Conservation (phyloP, 2,888 invertebrate species). For the Erebia aethiops region DNA sequence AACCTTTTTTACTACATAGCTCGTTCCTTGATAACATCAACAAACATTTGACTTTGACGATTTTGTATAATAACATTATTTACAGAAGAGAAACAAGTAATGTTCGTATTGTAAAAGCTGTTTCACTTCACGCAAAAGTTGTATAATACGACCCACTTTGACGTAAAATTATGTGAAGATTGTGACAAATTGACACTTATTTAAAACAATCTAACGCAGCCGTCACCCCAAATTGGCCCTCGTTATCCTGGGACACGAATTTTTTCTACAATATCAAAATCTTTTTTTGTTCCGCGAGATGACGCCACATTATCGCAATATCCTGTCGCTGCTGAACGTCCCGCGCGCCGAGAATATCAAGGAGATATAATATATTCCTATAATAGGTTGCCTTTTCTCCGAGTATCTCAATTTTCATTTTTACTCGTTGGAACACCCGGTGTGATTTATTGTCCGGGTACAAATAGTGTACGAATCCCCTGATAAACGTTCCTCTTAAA, state of each 20-base stretch:
- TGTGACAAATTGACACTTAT: slow-evolving; percentile 26
- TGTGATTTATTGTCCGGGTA: slow-evolving; percentile 62
- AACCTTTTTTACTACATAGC: too few relatives aligned
- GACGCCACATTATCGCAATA: slow-evolving; percentile 78
- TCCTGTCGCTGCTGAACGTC: slow-evolving; percentile 73
- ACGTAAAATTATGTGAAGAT: slow-evolving; percentile 7
- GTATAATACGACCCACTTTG: not conserved
- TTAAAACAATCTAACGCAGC: slow-evolving; percentile 25
- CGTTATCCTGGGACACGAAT: slow-evolving; percentile 24
- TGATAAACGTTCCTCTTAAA: slow-evolving; percentile 14
- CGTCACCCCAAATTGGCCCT: slow-evolving; percentile 20
- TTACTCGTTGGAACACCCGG: slow-evolving; percentile 77
- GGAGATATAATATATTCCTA: slow-evolving; percentile 75
- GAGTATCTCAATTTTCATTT: slow-evolving; percentile 82
- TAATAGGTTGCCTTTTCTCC: slow-evolving; percentile 78
- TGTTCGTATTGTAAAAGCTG: not conserved
- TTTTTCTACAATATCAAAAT: slow-evolving; percentile 62
- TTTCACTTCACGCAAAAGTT: not conserved
- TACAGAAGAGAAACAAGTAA: too few relatives aligned
- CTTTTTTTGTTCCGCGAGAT: slow-evolving; percentile 67
- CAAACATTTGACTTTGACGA: too few relatives aligned
- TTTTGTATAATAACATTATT: too few relatives aligned
- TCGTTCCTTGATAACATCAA: too few relatives aligned
- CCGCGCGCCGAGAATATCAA: slow-evolving; percentile 76
- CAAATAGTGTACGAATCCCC: slow-evolving; percentile 15